Base-by-base conservation (phyloP, 1,140 invertebrate genomes). In the Bombus turneri region DNA sequence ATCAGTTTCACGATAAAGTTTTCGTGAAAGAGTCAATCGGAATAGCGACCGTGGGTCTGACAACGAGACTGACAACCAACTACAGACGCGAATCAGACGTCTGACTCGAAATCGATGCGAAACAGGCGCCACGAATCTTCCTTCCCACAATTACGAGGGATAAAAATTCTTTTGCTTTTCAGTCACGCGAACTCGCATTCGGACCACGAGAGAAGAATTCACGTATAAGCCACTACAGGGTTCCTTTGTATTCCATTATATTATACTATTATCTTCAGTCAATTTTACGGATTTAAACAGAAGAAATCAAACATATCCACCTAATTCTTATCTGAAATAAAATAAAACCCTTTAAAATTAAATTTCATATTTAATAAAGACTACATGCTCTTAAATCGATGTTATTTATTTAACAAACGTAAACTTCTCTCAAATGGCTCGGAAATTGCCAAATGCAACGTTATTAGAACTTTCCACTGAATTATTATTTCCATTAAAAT, bases 151-250 rank as follows among this genome's bases (percentile, higher is more conserved):
- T 90, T 90, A 90, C 89, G 64, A 59, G 76, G 86, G 80, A 87
- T 90, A 90, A 90, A 90, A 90, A 90, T 86, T 90, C 88, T 87
- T 87, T 87, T 81, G 88, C 82, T 90, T 90, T 86, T 90, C 83
- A 90, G 89, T 90, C 89, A 90, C 88, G 89, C 89, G 86, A 90
- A 71, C 68, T 62, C 64, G 76, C 79, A 71, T 77, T 89, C 88
- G 87, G 84, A 86, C 88, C 87, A 87, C 73, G 81, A 76, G 79
- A 77, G 83, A 88, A 86, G 87, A 74, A 86, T 89, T 89, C 64
- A 89, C 87, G 88, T 89, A 85, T 86, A 86, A 83, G 62, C 18
- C 80, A 68, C 69, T 59, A 31, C 59, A 28, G 22, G 22, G n/a
- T 18, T 64, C 39, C 22, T 31, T 47, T 4, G 25, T 3, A 5